Base-by-base conservation (phyloP, 2,888 invertebrate genomes). In the Proisotoma minuta region DNA sequence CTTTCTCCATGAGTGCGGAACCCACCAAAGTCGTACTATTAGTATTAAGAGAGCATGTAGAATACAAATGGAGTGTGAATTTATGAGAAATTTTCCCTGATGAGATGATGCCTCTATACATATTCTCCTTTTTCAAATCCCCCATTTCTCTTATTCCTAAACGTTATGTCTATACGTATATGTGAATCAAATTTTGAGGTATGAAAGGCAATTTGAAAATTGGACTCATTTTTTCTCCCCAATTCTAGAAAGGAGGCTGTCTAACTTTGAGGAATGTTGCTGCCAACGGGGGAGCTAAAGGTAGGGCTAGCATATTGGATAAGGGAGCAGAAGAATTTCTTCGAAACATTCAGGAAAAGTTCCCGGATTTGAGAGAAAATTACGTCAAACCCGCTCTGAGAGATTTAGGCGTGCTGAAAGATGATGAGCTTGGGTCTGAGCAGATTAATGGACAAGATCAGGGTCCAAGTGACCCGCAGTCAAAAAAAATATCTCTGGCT, bases 241-340 rank as follows among this genome's bases (percentile, higher is more conserved):
- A 29, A 34, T 48, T 60, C 5, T 48, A 73, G 73, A 73, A 72
- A 70, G 56, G 57, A 22, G 58, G 63, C 1, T 69, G 70, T 56
- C 56, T 69, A 8, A 62, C 57, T 10, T 43, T 73, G 18, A 43
- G 72, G 26, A 71, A 69, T 53, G 57, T 68, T 12, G 63, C 59
- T 12, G 63, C 67, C 18, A 62, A 62, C 53, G 70, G 70, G 23
- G 65, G 60, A 5, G 8, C 49, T 18, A 59, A 59, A 26, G 67
- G 64, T 3, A 56, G 43, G 26, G 50, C 58, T 22, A 57, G 57
- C 40, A 63, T 69, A 29, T 18, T 68, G n/a, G 52, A 58, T 15
- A 53, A 27, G 12, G 61, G 56, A 15, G 67, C 62, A 24, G 63
- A 66, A 58, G 48, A 40, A 4, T 24, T 68, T 15, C 60, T 73